Evolutionary conservation across 2,113 vertebrate genomes (phyloP).

Genomic region (Muntiacus reevesi): DNA sequence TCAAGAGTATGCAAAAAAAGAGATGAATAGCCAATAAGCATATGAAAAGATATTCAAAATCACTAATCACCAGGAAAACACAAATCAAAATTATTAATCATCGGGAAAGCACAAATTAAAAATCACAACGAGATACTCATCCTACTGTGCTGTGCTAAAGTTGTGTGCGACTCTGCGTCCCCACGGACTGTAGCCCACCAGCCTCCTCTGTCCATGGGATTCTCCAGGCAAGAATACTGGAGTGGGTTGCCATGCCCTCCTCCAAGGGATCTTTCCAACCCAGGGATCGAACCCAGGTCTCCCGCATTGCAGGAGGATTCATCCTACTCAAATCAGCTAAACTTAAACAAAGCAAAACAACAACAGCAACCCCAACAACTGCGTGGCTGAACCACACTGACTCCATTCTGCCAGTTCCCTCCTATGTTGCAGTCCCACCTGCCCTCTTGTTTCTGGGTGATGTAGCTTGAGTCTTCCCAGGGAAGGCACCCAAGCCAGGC

Average conservation of each 20-base stretch:
- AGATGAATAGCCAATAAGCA: not conserved
- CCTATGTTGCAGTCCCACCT: not conserved
- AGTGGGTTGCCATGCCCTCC: not conserved
- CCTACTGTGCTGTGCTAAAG: not conserved
- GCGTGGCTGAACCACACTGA: not conserved
- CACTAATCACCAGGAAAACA: not conserved
- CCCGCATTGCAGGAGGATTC: not conserved
- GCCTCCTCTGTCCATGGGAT: not conserved
- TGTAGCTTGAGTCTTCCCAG: not conserved
- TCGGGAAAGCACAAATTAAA: not conserved
- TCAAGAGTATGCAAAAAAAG: not conserved
- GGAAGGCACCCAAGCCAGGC: not conserved
- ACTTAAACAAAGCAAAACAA: not conserved
- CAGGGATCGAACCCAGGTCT: not conserved
- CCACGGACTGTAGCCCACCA: not conserved
- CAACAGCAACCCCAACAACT: not conserved
- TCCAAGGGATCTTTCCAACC: not conserved
- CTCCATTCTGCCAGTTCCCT: not conserved
- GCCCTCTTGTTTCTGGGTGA: not conserved
- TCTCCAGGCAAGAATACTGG: not conserved
- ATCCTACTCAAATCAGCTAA: not conserved
- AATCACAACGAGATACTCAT: not conserved
- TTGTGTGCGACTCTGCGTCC: rapidly evolving
- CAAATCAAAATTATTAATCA: not conserved
- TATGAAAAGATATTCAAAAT: not conserved